Conservation (phyloP, 2,113 vertebrate genomes). For the Miniopterus natalensis region DNA sequence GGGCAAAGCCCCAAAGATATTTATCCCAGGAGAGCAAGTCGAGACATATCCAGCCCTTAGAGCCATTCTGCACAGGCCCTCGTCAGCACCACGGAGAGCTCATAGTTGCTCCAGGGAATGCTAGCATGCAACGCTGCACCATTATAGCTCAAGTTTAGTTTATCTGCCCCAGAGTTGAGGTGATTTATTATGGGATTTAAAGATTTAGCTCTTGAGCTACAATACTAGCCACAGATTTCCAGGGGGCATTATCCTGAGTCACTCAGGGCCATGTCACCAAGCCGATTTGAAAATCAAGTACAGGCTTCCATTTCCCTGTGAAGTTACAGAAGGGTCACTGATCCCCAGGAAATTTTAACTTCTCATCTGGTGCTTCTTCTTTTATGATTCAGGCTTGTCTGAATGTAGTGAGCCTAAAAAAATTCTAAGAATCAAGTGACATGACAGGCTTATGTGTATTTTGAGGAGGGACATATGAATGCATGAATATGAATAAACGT, state of each 20-base stretch:
- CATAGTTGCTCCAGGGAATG: neutral
- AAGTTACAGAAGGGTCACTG: neutral
- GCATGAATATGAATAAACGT: neutral
- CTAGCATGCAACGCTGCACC: neutral
- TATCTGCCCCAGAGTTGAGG: neutral
- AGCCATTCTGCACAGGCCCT: neutral
- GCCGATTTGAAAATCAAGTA: neutral
- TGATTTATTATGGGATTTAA: constrained; percentile 2
- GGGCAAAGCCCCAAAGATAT: neutral
- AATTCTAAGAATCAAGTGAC: neutral
- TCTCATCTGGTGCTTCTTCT: neutral
- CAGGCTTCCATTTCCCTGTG: neutral
- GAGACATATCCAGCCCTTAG: no score
- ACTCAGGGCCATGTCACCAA: neutral
- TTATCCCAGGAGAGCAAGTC: neutral
- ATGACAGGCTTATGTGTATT: neutral
- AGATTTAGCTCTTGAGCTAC: neutral
- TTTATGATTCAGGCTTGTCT: neutral
- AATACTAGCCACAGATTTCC: neutral
- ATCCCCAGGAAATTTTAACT: constrained; percentile 11
- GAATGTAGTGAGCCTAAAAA: neutral
- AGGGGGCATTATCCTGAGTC: neutral
- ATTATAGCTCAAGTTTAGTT: neutral
- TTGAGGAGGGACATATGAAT: neutral
- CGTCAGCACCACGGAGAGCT: neutral